Base-by-base conservation (phyloP, 1,140 invertebrate genomes). In the Cydia strobilella region DNA sequence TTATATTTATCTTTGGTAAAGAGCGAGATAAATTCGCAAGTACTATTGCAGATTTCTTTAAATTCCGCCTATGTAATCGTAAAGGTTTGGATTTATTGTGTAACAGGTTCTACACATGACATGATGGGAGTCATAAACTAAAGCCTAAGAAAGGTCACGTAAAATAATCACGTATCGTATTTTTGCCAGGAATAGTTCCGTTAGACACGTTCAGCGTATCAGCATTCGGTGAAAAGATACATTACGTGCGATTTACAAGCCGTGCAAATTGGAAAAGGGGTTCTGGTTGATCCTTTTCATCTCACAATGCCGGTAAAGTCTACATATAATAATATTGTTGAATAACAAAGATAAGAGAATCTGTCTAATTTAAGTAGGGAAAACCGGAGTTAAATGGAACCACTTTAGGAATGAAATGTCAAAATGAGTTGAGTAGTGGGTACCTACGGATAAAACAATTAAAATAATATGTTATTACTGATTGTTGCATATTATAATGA, bases 191-290 rank as follows among this genome's bases (percentile, higher is more conserved):
- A 69, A 69, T 69, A 69, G 65, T 69, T 69, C 18, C n/a, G 7
- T 42, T 66, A 31, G 65, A 18, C 35, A 69, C 65, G 65, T 39
- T 39, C 65, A 13, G 5, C 65, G 65, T 18, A 69, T 69, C 65
- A 69, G 65, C 65, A 10, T 69, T 69, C 31, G 65, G 15, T 69
- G 27, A 69, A 39, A 69, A 69, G 27, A 27, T 65, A 65, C 63
- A 65, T 65, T 31, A 69, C 18, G 65, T n/a, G 15, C 27, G 65
- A 69, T 69, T 42, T 69, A 18, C 27, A 69, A 69, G 65, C 15
- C 65, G 65, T 59, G 54, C 54, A 23, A 59, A 59, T 59, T 59
- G 54, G 20, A n/a, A 23, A 59, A 59, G 20, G 54, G 54, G 20
- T 9, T 59, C 7, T 23, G 7, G 20, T 23, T 59, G 54, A 59